Base-by-base conservation (phyloP, 2,797 vertebrate species). In the Varecia variegata region DNA sequence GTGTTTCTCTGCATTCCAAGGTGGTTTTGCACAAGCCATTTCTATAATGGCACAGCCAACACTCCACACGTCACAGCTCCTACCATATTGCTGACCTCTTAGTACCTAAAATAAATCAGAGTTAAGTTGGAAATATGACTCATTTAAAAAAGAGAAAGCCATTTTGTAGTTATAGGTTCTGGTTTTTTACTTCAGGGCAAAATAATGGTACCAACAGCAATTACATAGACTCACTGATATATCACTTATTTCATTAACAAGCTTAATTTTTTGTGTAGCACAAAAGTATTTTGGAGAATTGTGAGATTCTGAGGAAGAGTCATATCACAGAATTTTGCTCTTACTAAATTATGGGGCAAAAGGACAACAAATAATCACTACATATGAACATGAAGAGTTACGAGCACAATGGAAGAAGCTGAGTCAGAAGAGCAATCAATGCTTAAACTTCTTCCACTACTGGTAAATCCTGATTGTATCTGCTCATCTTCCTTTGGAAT, bases 21-120 rank as follows among this genome's bases (percentile, higher is more conserved):
- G 99, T 38, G 99, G 99, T 97, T 99, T 99, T 96, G 99, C 99
- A 97, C 99, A 99, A 84, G 99, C 99, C 99, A 99, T 99, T 98
- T 99, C 99, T 96, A 99, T 99, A 91, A 99, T 98, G 97, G 99
- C 99, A 95, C 99, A 99, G 93, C 99, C 99, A 79, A 99, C 99
- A 0, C 99, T 99, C 99, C 99, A 99, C 3, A 99, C 99, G n/a
- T 99, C 99, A 98, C 99, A 99, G 98, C 99, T 99, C 50, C 99
- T 99, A 9, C 99, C 99, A n/a, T 99, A 99, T 11, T 99, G 99
- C 97, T 99, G 99, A 54, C 99, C 99, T 97, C 99, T 98, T 65
- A 99, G 98, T 83, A 99, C 99, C 99, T 99, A 56, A 58, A 88
- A 97, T 58, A 92, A 81, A 87, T 65, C 50, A 43, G 43, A 73